A percentile compares a stretch with the other conserved stretches of the same genome.
These are phyloP conservation scores for Poecile atricapillus DNA, from an alignment of 2,113 vertebrate species.

Conservation along the genomic window DNA sequence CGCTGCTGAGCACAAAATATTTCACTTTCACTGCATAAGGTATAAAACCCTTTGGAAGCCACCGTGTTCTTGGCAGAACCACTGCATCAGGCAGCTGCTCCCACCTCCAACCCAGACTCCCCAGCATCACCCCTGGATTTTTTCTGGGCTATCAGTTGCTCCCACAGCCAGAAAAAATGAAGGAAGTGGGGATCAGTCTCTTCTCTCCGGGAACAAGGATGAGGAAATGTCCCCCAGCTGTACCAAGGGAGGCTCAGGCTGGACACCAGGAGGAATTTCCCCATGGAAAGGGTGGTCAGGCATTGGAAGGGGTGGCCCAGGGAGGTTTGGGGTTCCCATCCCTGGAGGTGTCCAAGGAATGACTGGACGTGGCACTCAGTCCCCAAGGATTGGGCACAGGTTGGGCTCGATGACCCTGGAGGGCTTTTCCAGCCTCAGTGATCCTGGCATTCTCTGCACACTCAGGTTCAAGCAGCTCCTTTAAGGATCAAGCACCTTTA, in stretches of 20 bases:
- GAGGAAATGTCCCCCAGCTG: accelerated
- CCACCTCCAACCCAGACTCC: neutral
- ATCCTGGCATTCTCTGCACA: neutral
- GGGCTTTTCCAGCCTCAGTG: neutral
- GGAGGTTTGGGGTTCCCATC: neutral
- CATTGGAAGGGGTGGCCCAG: neutral
- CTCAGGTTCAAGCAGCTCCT: neutral
- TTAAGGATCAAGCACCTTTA: neutral
- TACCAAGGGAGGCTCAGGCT: accelerated
- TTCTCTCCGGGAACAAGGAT: neutral
- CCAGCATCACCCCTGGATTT: too few species aligned
- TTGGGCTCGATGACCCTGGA: accelerated
- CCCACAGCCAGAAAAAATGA: neutral
- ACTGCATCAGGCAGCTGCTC: accelerated
- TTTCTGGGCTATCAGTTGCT: neutral
- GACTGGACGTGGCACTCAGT: accelerated
- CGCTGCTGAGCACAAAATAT: neutral
- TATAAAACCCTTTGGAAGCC: accelerated
- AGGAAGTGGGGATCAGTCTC: neutral
- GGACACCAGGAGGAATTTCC: neutral
- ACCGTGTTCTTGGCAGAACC: neutral
- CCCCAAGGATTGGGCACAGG: accelerated
- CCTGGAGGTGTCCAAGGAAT: neutral
- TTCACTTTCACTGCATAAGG: neutral
- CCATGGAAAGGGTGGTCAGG: neutral